A percentile compares a stretch with the other conserved stretches of the same genome.
phyloP scores from a whole-genome alignment of 2,797 vertebrate genomes.

The Denticeps clupeoides region DNA sequence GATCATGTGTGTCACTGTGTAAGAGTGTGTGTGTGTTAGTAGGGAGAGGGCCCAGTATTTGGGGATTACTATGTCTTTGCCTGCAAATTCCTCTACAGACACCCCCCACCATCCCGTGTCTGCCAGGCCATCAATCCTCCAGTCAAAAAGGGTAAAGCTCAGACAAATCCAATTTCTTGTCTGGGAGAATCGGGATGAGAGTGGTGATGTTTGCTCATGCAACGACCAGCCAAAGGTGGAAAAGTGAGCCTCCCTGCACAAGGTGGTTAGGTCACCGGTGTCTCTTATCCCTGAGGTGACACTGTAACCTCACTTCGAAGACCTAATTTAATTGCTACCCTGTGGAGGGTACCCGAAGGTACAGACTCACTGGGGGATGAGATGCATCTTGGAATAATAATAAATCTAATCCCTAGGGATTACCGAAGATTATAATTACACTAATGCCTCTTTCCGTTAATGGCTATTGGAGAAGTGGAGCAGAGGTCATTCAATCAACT shows the following conservation, averaged over 20 bases:
- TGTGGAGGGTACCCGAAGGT: background rate
- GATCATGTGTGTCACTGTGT: too few relatives aligned
- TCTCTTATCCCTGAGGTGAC: conserved; percentile 13
- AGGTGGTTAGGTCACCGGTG: conserved; percentile 3
- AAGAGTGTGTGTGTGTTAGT: background rate
- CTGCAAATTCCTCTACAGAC: conserved; percentile 33
- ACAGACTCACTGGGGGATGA: background rate
- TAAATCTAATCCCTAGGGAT: conserved; percentile 41
- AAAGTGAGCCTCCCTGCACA: too few relatives aligned
- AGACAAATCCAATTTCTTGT: too few relatives aligned
- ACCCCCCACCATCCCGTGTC: conserved; percentile 34
- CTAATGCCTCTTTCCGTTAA: conserved; percentile 32
- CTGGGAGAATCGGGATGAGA: too few relatives aligned
- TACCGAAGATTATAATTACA: conserved; percentile 36
- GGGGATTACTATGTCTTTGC: conserved; percentile 37
- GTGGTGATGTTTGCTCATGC: too few relatives aligned
- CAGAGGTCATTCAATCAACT: conserved; percentile 6
- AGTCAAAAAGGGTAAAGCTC: conserved; percentile 24
- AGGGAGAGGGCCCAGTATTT: background rate
- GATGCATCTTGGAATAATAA: conserved; percentile 36
- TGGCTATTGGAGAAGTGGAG: conserved; percentile 25
- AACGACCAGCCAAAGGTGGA: too few relatives aligned
- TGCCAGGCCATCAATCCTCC: conserved; percentile 13
- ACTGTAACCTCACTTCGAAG: conserved; percentile 8
- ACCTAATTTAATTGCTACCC: background rate